Evolutionary conservation across 2,888 invertebrate species (phyloP), one percentile per base, ranked within the genome.

Genomic region (Gandaritis pyraliata): DNA sequence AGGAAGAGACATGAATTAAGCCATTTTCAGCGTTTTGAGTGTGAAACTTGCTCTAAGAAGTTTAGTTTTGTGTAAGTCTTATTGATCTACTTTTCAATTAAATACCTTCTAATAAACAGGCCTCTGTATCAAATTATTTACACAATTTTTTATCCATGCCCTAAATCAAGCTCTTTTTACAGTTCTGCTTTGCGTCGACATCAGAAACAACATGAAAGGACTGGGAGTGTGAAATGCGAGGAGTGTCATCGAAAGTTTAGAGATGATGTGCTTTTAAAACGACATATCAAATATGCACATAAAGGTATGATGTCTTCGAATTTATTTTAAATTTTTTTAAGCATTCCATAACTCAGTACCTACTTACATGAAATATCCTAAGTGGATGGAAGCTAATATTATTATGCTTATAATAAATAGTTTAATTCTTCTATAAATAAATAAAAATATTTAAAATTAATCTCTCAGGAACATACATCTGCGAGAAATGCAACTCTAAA

Each of bases 211-310:
- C 92, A 92, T 71, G 79, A 84, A 57, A 82, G 92, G 49, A 83
- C 74, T 2, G 86, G 82, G 1, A 83, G 71, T 64, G 90, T 86
- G 11, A 72, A 71, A 43, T 92, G 93, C 68, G 71, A 72, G 0
- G 72, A 85, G 30, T 93, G 93, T 65, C 73, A 79, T 7, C 75
- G 81, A 43, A 81, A 76, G 50, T 93, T 92, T 56, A 74, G 82
- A n/a, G 91, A 92, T 73, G 81, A 88, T 13, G 71, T 71, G 33
- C 80, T 92, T 3, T 80, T 93, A 0, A 80, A 86, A 59, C 77
- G 91, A 10, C 93, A 93, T 60, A 77, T 82, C 1, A 85, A 87
- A 70, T 90, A 92, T 82, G 86, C 91, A 47, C 93, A 93, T 69
- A 86, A 84, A 79, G 92, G 92, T 90, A 12, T 58, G 30, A 1